Conservation (phyloP, 2,888 invertebrate species). For the Epistrophe eligans region DNA sequence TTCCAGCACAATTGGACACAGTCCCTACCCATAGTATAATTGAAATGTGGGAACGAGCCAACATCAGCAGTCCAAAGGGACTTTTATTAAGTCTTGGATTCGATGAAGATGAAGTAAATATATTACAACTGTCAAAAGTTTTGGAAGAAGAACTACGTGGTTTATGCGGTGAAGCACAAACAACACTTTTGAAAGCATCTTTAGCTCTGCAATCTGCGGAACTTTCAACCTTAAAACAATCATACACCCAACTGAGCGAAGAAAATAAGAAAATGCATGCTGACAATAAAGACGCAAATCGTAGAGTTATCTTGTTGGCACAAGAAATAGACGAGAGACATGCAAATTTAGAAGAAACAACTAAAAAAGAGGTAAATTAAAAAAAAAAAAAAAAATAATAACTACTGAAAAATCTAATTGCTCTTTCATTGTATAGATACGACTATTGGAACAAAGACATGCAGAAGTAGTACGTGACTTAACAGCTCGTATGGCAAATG, state of each 20-base stretch:
- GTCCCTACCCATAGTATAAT: conserved; percentile 85
- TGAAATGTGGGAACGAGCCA: conserved; percentile 90
- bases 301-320: conserved; percentile 91
- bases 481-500: conserved; percentile 88
- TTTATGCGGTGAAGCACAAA: conserved; percentile 82
- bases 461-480: conserved; percentile 90
- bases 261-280: conserved; percentile 92
- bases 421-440: conserved; percentile 83
- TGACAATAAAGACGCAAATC: conserved; percentile 92
- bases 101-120: conserved; percentile 85
- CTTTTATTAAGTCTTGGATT: conserved; percentile 89
- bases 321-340: conserved; percentile 97
- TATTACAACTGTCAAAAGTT: conserved; percentile 87
- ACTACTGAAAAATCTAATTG: background rate
- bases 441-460: conserved; percentile 90
- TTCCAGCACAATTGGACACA: conserved; percentile 80
- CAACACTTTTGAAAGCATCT: conserved; percentile 85
- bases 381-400: background rate
- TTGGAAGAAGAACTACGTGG: conserved; percentile 88
- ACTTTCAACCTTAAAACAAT: conserved; percentile 86
- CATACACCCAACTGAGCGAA: conserved; percentile 88
- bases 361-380: conserved; percentile 84
- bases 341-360: conserved; percentile 90
- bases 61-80: conserved; percentile 87
- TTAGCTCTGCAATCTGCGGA: conserved; percentile 88